Conservation (phyloP, 2,888 invertebrate genomes). For the Eupsilia transversa region DNA sequence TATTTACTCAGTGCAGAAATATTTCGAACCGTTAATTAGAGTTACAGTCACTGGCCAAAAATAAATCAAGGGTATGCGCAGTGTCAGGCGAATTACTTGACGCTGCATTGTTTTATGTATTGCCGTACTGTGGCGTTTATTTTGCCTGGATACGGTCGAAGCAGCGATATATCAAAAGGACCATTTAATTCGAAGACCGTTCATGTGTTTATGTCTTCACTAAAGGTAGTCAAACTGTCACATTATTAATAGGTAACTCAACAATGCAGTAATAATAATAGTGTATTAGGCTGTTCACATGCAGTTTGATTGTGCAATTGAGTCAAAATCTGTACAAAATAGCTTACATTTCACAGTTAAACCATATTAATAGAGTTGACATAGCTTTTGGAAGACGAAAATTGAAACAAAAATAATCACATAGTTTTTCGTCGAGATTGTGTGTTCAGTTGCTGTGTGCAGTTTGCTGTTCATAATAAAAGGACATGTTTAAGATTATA, state of each 20-base stretch:
- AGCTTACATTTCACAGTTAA: background rate
- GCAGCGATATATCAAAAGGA: constrained; percentile 20
- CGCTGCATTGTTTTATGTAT: constrained; percentile 39
- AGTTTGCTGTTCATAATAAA: background rate
- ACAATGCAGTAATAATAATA: background rate
- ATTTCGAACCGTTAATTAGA: constrained; percentile 49
- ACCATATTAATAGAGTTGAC: background rate
- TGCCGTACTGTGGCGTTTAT: constrained; percentile 7
- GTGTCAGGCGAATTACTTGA: constrained; percentile 40
- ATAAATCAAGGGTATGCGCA: constrained; percentile 45
- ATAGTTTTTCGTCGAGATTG: background rate
- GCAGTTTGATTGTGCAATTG: background rate
- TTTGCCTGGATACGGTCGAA: constrained; percentile 11
- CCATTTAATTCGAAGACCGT: constrained; percentile 9
- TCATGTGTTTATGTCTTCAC: background rate
- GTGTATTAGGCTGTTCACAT: background rate
- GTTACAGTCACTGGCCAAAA: constrained; percentile 38
- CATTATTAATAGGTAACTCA: background rate
- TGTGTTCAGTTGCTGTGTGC: background rate
- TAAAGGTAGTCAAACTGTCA: constrained; percentile 10
- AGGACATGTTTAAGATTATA: background rate
- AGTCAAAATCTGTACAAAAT: background rate
- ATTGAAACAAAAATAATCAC: background rate
- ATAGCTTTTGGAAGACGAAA: background rate
- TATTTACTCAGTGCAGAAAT: background rate